Evolutionary conservation across 2,797 vertebrate genomes (phyloP).

Genomic region (Coendou prehensilis): DNA sequence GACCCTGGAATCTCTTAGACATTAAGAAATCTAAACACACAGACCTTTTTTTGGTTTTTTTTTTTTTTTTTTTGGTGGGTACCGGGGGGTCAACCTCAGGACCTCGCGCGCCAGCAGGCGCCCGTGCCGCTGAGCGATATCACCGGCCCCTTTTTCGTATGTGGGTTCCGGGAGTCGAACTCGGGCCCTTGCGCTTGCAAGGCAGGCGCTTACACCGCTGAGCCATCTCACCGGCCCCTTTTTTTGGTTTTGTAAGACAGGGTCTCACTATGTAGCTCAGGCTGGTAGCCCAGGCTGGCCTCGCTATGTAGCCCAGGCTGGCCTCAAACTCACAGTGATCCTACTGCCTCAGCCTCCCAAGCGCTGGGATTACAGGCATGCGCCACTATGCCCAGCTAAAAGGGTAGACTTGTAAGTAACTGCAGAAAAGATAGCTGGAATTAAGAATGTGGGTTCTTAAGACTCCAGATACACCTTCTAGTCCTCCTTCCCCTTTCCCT

Average conservation of each 20-base stretch:
- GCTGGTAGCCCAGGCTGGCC: background rate
- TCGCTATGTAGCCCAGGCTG: background rate
- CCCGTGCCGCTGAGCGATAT: too few species aligned
- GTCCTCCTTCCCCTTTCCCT: background rate
- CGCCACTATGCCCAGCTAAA: background rate
- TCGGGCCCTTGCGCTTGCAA: too few species aligned
- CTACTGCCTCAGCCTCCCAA: background rate
- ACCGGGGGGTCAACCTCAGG: too few species aligned
- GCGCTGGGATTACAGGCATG: background rate
- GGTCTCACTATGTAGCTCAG: background rate
- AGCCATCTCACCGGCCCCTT: too few species aligned
- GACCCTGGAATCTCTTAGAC: conserved; percentile 3
- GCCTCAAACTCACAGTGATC: background rate
- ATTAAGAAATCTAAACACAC: background rate
- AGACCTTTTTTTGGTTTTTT: background rate
- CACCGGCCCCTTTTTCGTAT: too few species aligned
- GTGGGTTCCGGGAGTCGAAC: too few species aligned
- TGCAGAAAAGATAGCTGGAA: conserved; percentile 16
- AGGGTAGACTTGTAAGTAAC: background rate
- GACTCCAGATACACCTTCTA: background rate
- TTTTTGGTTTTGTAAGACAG: background rate
- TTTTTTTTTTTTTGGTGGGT: too few species aligned
- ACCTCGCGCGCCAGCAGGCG: too few species aligned
- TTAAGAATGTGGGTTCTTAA: conserved; percentile 41
- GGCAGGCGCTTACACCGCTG: too few species aligned